phyloP scores from a whole-genome alignment of 2,797 vertebrate genomes.

The Glyptemys insculpta region DNA sequence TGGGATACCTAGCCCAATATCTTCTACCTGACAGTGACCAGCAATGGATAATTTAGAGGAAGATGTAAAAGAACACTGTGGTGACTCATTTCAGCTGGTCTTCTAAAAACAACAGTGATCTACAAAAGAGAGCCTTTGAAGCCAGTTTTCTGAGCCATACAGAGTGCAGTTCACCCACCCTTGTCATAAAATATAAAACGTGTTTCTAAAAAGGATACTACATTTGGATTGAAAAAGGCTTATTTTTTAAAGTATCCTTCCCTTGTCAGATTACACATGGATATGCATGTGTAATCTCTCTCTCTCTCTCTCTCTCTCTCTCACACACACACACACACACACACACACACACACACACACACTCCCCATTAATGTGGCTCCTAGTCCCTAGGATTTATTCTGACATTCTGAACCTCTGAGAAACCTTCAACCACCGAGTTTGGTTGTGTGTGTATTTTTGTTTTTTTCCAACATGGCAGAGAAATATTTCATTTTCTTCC shows the following conservation, averaged over 20 bases:
- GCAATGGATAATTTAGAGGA: neutral
- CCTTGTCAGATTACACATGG: neutral
- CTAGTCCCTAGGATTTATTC: neutral
- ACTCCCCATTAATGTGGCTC: neutral
- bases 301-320: too few relatives aligned
- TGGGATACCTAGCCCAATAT: neutral
- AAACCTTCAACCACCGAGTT: neutral
- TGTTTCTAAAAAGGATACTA: neutral
- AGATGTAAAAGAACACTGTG: neutral
- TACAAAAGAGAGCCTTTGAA: neutral
- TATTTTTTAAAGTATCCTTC: neutral
- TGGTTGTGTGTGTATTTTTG: neutral
- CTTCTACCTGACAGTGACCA: neutral
- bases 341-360: too few relatives aligned
- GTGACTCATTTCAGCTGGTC: neutral
- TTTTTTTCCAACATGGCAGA: neutral
- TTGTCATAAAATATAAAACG: neutral
- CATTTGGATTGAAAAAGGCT: neutral
- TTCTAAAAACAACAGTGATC: neutral
- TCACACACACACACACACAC: too few relatives aligned
- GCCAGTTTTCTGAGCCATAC: neutral
- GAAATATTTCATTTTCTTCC: neutral
- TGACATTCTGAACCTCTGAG: neutral
- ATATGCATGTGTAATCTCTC: neutral
- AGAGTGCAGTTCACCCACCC: neutral